Base-by-base conservation (phyloP, 2,888 invertebrate species). In the Drosophila eohydei region DNA sequence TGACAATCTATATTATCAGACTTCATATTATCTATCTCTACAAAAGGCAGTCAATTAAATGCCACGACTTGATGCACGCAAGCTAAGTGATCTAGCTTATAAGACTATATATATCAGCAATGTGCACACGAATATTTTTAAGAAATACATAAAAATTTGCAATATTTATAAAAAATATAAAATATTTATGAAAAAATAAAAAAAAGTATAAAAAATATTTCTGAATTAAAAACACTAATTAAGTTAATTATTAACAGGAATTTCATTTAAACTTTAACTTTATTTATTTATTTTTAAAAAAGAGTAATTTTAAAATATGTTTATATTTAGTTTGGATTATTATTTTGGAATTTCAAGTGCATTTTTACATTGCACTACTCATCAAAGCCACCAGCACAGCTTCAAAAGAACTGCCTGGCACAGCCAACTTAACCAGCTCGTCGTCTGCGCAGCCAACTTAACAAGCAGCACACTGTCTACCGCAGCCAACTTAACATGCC, bases 381-480 rank as follows among this genome's bases (percentile, higher is more conserved):
- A 11, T 16, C 16, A 3, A 12, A 16, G 11, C 5, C 4, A 5
- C 28, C 16, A 21, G 21, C 5, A 3, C 6, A 6, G 12, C 0
- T 11, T 21, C 5, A 11, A 43, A 2, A 6, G 26, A 7, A 3
- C 26, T 14, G 3, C 28, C 14, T 11, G 16, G 11, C 50, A 4
- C 48, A 48, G 16, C 32, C 11, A 32, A 50, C 32, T 50, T 50
- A 50, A 48, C 30, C n/a, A 46, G 32, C 16, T 50, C 50, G 3
- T n/a, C 6, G n/a, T 34, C 28, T 0, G 51, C 48, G 26, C 41
- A 43, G 48, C 28, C 55, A 71, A 51, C 51, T 62, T 52, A 36
- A 51, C 30, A 16, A 41, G 1, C 40, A 4, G 16, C 5, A 38
- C 2, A 14, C 9, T 36, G 5, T 9, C 2, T 26, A n/a, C 5